Percentiles rank a stretch among this genome's conserved stretches.
These are phyloP conservation scores for Lamellibrachia satsuma DNA, from an alignment of 2,888 invertebrate genomes.

Conservation along the genomic window DNA sequence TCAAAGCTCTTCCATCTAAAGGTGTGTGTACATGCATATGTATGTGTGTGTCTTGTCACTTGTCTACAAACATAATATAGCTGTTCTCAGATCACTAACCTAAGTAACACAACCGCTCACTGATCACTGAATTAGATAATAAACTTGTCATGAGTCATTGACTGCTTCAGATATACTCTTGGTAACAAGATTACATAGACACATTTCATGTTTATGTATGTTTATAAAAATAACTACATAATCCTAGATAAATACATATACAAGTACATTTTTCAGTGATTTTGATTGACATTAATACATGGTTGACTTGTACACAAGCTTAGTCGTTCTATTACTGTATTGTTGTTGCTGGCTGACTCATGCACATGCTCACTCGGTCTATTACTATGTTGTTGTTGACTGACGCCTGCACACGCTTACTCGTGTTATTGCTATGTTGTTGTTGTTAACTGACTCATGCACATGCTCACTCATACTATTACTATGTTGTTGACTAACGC, in stretches of 20 bases:
- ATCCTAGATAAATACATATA: conserved; percentile 18
- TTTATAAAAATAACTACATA: not conserved
- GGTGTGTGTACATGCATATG: conserved; percentile 68
- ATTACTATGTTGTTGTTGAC: too few relatives aligned
- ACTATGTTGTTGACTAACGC: too few relatives aligned
- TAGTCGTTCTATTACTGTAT: too few relatives aligned
- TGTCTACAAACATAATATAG: not conserved
- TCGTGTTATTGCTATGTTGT: too few relatives aligned
- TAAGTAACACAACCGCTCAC: not conserved
- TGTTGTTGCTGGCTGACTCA: too few relatives aligned
- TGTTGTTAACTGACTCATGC: too few relatives aligned
- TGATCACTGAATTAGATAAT: not conserved
- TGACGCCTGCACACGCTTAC: too few relatives aligned
- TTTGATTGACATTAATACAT: not conserved
- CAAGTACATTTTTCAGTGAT: conserved; percentile 14
- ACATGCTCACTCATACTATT: too few relatives aligned
- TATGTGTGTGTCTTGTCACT: not conserved
- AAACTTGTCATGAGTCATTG: not conserved
- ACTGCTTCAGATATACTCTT: not conserved
- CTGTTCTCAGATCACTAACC: not conserved
- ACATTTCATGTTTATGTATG: not conserved
- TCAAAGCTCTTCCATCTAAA: conserved; percentile 90
- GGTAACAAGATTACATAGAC: not conserved
- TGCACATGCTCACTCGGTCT: too few relatives aligned
- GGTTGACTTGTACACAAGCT: too few relatives aligned